These are phyloP conservation scores for Pocillopora meandrina DNA, from an alignment of 92 coral and sea anemone genomes.

Conservation along the genomic window DNA sequence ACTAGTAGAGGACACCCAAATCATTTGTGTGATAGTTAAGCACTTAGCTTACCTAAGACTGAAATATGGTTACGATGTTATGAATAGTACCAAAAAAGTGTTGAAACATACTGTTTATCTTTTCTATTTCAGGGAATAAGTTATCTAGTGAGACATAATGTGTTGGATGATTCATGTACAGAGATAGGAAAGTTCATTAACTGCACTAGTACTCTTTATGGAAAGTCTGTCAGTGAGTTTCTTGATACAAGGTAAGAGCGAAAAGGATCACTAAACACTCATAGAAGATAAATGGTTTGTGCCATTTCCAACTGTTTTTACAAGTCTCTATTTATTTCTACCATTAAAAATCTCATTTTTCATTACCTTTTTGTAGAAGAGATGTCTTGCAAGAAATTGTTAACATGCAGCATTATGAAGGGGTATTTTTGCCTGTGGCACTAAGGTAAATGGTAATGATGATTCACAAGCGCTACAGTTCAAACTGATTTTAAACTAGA, in stretches of 20 bases:
- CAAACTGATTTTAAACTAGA: too few relatives aligned
- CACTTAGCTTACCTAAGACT: too few relatives aligned
- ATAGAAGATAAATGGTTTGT: too few relatives aligned
- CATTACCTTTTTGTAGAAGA: slow-evolving; percentile 55
- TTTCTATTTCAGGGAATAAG: slow-evolving; percentile 73
- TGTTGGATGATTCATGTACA: slow-evolving; percentile 67
- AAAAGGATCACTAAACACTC: too few relatives aligned
- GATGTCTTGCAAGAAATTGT: slow-evolving; percentile 85
- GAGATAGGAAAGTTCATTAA: slow-evolving; percentile 87
- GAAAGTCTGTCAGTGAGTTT: slow-evolving; percentile 75
- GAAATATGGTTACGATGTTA: too few relatives aligned
- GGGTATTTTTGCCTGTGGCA: slow-evolving; percentile 83
- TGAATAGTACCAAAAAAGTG: too few relatives aligned
- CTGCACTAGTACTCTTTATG: slow-evolving; percentile 61
- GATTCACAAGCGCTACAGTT: not conserved
- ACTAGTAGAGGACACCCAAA: too few relatives aligned
- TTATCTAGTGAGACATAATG: slow-evolving; percentile 69
- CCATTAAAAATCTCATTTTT: not conserved
- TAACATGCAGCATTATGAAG: slow-evolving; percentile 75
- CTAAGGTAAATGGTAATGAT: slow-evolving; percentile 61
- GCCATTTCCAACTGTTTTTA: too few relatives aligned
- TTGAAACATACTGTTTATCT: not conserved
- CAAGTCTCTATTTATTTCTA: not conserved
- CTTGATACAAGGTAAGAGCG: slow-evolving; percentile 45
- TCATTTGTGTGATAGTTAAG: too few relatives aligned